These are phyloP conservation scores for Jaculus jaculus DNA, from an alignment of 2,113 vertebrate genomes.

Conservation along the genomic window DNA sequence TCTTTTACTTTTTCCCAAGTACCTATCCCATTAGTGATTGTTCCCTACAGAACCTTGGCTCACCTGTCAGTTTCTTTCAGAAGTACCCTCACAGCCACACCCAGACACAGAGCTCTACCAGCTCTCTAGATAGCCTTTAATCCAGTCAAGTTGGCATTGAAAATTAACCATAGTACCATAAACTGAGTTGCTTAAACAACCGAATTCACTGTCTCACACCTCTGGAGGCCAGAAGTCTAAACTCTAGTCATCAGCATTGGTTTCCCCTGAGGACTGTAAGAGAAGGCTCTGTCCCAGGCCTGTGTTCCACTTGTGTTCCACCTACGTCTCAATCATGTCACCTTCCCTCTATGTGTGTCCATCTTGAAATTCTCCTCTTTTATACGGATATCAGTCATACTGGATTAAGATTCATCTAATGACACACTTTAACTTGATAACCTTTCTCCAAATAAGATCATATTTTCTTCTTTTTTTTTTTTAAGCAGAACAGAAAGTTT, in stretches of 20 bases:
- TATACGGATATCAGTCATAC: not conserved
- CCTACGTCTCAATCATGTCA: not conserved
- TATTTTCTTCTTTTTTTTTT: no score
- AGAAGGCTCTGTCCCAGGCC: not conserved
- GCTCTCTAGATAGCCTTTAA: not conserved
- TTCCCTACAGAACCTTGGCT: not conserved
- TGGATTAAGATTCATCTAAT: not conserved
- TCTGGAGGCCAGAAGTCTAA: not conserved
- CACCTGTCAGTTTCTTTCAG: not conserved
- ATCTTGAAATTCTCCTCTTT: not conserved
- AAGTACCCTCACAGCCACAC: not conserved
- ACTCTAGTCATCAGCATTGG: not conserved
- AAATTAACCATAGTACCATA: not conserved
- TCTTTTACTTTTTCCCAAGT: not conserved
- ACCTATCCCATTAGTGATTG: not conserved
- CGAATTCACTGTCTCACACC: not conserved
- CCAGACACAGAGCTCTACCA: not conserved
- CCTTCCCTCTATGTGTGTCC: not conserved
- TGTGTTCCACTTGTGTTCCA: not conserved
- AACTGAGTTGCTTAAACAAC: not conserved
- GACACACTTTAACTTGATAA: not conserved
- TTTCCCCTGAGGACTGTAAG: not conserved
- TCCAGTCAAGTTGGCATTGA: not conserved
- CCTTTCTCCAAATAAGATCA: not conserved
- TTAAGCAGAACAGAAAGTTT: not conserved